A percentile compares a stretch with the other conserved stretches of the same genome.
These are phyloP conservation scores for Pollachius pollachius DNA, from an alignment of 2,113 vertebrate species.

Conservation along the genomic window DNA sequence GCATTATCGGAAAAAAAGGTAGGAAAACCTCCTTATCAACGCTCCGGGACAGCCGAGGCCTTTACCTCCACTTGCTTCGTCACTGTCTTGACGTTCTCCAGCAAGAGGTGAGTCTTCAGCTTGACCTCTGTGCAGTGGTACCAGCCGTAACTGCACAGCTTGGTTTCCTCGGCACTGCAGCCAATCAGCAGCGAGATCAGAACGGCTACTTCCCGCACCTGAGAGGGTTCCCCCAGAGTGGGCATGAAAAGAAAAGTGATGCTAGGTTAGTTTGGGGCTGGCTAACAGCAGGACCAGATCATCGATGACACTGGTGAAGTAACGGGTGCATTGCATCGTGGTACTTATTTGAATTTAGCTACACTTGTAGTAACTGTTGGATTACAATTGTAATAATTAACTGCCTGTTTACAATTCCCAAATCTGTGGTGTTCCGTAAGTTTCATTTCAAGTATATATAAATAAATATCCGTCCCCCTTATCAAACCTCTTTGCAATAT, in stretches of 20 bases:
- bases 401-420: no score
- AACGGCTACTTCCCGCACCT: slow-evolving; percentile 64
- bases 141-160: slow-evolving; percentile 29
- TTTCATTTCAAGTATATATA: no score
- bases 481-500: no score
- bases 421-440: no score
- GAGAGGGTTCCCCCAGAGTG: background rate
- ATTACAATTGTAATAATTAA: no score
- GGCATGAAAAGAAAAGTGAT: no score
- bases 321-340: no score
- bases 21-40: no score
- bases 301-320: background rate
- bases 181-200: slow-evolving; percentile 75
- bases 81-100: slow-evolving; percentile 72
- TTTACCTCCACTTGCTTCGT: slow-evolving; percentile 64
- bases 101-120: slow-evolving; percentile 61
- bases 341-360: no score
- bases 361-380: no score
- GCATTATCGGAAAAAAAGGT: no score
- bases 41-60: background rate
- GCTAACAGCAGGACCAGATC: background rate
- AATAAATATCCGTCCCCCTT: no score
- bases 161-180: slow-evolving; percentile 67
- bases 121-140: background rate
- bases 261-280: background rate